Evolutionary conservation across 53 echinoderm and acorn worm genomes (phyloP).

Genomic region (Hippasteria phrygiana): DNA sequence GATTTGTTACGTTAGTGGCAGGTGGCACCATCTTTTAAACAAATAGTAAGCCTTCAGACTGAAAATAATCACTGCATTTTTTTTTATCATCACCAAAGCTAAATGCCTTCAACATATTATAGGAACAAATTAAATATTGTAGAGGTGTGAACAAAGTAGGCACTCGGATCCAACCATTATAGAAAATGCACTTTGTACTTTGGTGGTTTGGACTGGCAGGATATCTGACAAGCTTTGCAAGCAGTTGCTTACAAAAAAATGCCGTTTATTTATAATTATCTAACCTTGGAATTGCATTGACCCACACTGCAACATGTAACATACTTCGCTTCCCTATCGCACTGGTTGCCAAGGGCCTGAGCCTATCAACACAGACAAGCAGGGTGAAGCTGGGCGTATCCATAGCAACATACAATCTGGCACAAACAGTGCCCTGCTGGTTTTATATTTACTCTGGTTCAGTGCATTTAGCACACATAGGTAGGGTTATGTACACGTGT

Average conservation of each 20-base stretch:
- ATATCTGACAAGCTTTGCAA: too few species aligned
- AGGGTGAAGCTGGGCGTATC: slow-evolving; percentile 20
- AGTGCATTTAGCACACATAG: neutral
- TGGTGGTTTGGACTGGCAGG: too few species aligned
- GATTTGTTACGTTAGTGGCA: too few species aligned
- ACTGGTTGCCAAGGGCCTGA: slow-evolving; percentile 23
- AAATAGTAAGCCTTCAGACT: too few species aligned
- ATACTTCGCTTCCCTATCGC: neutral
- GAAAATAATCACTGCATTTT: neutral
- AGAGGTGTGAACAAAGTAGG: neutral
- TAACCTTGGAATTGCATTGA: neutral
- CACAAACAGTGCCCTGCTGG: slow-evolving; percentile 11
- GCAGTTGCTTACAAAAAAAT: too few species aligned
- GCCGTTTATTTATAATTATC: neutral
- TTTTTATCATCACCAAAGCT: neutral
- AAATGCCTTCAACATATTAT: neutral
- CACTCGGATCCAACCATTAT: neutral
- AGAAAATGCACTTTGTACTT: neutral
- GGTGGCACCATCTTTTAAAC: too few species aligned
- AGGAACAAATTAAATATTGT: neutral
- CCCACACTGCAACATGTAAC: neutral
- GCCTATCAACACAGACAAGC: slow-evolving; percentile 25
- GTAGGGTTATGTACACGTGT: neutral
- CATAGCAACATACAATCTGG: slow-evolving; percentile 46
- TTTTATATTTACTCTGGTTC: neutral